phyloP scores from a whole-genome alignment of 1,140 invertebrate species.

The Pogonomyrmex californicus region DNA sequence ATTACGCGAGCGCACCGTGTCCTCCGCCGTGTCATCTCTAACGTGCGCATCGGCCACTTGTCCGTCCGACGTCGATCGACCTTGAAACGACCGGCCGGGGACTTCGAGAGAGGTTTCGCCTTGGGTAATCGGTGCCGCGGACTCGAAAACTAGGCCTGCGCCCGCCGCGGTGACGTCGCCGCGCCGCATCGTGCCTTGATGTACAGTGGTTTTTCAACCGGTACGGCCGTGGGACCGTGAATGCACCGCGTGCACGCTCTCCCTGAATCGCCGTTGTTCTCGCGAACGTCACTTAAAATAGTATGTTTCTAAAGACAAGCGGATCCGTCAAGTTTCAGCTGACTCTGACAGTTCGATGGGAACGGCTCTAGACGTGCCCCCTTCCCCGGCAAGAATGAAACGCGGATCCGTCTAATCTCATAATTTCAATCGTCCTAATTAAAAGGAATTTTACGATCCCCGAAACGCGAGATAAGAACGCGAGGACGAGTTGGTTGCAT shows the following conservation, averaged over 20 bases:
- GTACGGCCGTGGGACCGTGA: not conserved
- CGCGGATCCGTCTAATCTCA: too few species aligned
- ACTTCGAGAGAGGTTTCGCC: constrained; percentile 75
- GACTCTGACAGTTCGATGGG: not conserved
- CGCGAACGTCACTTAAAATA: not conserved
- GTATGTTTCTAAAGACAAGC: not conserved
- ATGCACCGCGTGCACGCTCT: not conserved
- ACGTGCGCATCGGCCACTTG: not conserved
- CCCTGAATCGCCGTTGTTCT: constrained; percentile 1
- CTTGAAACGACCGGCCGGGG: constrained; percentile 70
- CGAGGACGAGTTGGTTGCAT: not conserved
- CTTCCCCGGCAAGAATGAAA: too few species aligned
- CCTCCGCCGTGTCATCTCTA: constrained; percentile 13
- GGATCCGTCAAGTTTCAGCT: not conserved
- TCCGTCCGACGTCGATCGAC: constrained; percentile 56
- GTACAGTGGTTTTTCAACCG: constrained; percentile 27
- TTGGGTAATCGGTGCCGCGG: constrained; percentile 78
- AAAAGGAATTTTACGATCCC: not conserved
- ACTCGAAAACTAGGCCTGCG: constrained; percentile 78
- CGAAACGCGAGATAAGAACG: not conserved
- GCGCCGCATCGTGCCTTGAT: constrained; percentile 50
- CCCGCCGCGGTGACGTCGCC: constrained; percentile 69
- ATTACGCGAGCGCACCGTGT: constrained; percentile 31
- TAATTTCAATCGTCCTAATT: not conserved
- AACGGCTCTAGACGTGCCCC: too few species aligned